Evolutionary conservation across 2,113 vertebrate genomes (phyloP), one percentile per base, ranked within the genome.

Genomic region (Columba janthina): DNA sequence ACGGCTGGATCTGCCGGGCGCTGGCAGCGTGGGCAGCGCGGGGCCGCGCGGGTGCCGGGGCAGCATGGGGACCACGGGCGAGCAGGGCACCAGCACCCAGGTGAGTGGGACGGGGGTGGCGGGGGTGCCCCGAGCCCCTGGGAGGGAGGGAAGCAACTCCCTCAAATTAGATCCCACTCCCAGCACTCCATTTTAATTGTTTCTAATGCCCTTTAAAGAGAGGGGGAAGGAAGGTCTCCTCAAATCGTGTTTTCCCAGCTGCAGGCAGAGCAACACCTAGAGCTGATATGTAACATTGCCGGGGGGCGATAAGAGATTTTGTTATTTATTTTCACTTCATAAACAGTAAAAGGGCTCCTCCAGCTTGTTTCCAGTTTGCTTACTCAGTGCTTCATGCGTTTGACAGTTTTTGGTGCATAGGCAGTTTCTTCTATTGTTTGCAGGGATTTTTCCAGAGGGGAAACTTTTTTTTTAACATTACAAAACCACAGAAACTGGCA

Each of bases 381-480:
- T 95, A 92, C 93, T 96, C 88, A 90, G 93, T 72, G 70, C 73
- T 94, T 95, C 90, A 84, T 58, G 69, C n/a, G 9, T 94, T 93
- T 96, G 93, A 88, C 94, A 89, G 92, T 92, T 95, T 90, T 74
- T 86, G 90, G 94, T 93, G 93, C 88, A 93, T 88, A 88, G 93
- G 92, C 94, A 93, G 73, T 96, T 96, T 96, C 88, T 97, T 84
- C 96, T 96, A 95, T 96, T 93, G 94, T 97, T 97, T 78, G 85
- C 94, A 95, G 93, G 96, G 96, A 96, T 96, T 96, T 96, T 97
- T 97, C 96, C 93, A 96, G 94, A 96, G 96, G 93, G 96, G 88
- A 90, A 92, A 74, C 58, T 91, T 94, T 92, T 73, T 89, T 80
- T 36, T 78, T 70, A 80, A 71, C 90, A 50, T 96, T 94, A 92